Conservation (phyloP, 2,797 vertebrate genomes). For the Mallotus villosus region DNA sequence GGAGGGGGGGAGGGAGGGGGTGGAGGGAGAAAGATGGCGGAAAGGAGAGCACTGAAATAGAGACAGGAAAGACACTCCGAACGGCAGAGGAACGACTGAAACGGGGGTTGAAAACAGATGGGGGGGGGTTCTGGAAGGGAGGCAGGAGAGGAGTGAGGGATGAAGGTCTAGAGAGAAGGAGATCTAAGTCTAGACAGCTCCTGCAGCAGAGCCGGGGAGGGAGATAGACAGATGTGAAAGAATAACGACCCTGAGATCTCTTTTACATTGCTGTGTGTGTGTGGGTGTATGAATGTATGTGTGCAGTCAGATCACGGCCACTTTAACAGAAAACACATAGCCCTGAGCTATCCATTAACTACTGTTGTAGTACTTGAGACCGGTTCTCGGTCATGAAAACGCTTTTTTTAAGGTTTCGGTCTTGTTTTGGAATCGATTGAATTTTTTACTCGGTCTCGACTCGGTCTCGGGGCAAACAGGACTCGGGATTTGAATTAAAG, state of each 20-base stretch:
- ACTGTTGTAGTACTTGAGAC: too few relatives aligned
- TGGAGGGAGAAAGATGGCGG: conserved; percentile 19
- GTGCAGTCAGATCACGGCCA: conserved; percentile 6
- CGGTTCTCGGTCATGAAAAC: too few relatives aligned
- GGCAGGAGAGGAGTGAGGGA: conserved; percentile 17
- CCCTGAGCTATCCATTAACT: conserved; percentile 50
- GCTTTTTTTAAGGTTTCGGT: too few relatives aligned
- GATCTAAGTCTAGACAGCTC: not conserved
- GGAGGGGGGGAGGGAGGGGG: conserved; percentile 18
- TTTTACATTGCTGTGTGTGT: conserved; percentile 27
- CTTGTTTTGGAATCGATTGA: too few relatives aligned
- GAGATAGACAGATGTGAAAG: conserved; percentile 38
- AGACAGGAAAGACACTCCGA: conserved; percentile 63
- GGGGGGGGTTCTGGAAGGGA: conserved; percentile 33
- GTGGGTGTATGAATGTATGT: not conserved
- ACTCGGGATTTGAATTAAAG: conserved; percentile 1
- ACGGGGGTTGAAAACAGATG: conserved; percentile 42
- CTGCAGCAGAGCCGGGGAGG: conserved; percentile 7
- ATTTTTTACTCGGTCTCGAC: too few relatives aligned
- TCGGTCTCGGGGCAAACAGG: too few relatives aligned
- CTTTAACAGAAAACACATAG: conserved; percentile 27
- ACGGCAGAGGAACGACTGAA: conserved; percentile 62
- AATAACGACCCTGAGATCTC: conserved; percentile 39
- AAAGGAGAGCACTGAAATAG: conserved; percentile 62
- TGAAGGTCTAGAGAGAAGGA: conserved; percentile 2